Conservation (phyloP, 1,140 invertebrate species). For the Andrena cerasifolii region DNA sequence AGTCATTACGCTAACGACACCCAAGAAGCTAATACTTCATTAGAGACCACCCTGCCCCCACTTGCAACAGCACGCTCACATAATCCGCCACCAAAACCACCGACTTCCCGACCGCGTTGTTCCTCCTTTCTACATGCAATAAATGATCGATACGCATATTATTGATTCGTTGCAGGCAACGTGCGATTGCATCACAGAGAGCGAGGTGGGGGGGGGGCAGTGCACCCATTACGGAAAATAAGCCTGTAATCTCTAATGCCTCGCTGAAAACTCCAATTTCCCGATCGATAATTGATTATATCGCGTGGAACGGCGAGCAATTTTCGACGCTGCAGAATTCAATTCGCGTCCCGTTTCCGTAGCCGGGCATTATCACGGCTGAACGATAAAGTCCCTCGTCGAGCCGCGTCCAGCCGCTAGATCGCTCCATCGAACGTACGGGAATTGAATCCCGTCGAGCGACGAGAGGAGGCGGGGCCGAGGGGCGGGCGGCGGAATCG, state of each 20-base stretch:
- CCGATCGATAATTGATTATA: constrained; percentile 69
- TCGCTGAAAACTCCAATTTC: constrained; percentile 66
- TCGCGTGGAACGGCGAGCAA: too few relatives aligned
- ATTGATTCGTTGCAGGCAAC: constrained; percentile 52
- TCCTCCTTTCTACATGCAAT: constrained; percentile 2
- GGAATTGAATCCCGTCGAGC: constrained; percentile 6
- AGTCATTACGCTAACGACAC: too few relatives aligned
- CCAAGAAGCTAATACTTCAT: background rate
- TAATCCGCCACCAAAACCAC: too few relatives aligned
- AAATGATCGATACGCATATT: constrained; percentile 65
- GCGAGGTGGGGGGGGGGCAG: too few relatives aligned
- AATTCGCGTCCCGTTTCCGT: background rate
- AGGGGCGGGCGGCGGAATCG: constrained; percentile 6
- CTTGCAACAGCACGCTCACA: too few relatives aligned
- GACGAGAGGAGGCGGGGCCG: background rate
- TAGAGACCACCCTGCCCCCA: too few relatives aligned
- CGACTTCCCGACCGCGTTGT: background rate
- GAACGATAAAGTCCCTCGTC: constrained; percentile 32
- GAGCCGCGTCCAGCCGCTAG: constrained; percentile 7
- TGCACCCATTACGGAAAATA: background rate
- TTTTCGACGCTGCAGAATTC: background rate
- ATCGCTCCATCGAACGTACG: constrained; percentile 33
- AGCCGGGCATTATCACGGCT: constrained; percentile 34
- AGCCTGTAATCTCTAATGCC: constrained; percentile 41
- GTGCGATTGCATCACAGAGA: constrained; percentile 27